These are phyloP conservation scores for Buceros bicornis DNA, from an alignment of 2,797 vertebrate species.

Conservation along the genomic window DNA sequence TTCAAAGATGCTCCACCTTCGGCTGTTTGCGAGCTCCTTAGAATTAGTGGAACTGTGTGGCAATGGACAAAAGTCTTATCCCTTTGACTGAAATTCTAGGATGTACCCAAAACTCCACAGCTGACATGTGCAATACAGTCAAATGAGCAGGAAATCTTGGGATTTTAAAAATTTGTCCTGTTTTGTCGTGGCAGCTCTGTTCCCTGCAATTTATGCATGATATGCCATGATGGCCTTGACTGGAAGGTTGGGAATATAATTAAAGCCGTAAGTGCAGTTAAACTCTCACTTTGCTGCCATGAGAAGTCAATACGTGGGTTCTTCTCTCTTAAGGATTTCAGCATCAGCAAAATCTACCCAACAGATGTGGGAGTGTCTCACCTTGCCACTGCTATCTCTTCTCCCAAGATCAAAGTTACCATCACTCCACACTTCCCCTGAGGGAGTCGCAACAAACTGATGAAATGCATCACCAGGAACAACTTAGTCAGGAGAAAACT, in stretches of 20 bases:
- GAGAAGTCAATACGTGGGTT: background rate
- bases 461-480: background rate
- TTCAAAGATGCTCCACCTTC: background rate
- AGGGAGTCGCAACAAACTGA: background rate
- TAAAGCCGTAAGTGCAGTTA: fast-evolving
- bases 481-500: background rate
- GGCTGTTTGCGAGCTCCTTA: background rate
- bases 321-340: background rate
- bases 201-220: background rate
- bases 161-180: background rate
- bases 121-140: background rate
- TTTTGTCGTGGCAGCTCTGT: background rate
- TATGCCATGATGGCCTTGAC: background rate
- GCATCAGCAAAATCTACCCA: background rate
- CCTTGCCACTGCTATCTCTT: background rate
- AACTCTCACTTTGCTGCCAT: background rate
- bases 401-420: background rate
- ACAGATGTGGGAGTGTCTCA: background rate
- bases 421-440: background rate
- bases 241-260: background rate
- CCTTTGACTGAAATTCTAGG: background rate
- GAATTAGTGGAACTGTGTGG: background rate
- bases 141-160: background rate
- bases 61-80: background rate
- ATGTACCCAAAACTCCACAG: background rate